Evolutionary conservation across 2,113 vertebrate genomes (phyloP).

Genomic region (Mus musculus): GRCm39 chr13:22660501-22661000

Average conservation of each 20-base stretch:
- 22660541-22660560: background rate
- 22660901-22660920: background rate
- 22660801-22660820: background rate
- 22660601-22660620: background rate
- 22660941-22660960: background rate
- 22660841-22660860: background rate
- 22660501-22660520: background rate
- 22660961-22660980: background rate
- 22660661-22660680: background rate
- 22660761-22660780: background rate
- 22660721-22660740: background rate
- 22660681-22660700: too few relatives aligned
- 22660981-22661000: background rate
- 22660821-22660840: background rate
- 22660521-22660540: too few relatives aligned
- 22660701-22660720: background rate
- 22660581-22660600: background rate
- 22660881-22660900: background rate
- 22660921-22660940: background rate
- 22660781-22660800: background rate
- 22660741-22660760: background rate
- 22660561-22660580: background rate
- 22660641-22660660: background rate
- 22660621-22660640: background rate
- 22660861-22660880: background rate